Percentiles rank a stretch among this genome's conserved stretches.
phyloP scores from a whole-genome alignment of 2,113 vertebrate genomes.

The Aegithalos caudatus region DNA sequence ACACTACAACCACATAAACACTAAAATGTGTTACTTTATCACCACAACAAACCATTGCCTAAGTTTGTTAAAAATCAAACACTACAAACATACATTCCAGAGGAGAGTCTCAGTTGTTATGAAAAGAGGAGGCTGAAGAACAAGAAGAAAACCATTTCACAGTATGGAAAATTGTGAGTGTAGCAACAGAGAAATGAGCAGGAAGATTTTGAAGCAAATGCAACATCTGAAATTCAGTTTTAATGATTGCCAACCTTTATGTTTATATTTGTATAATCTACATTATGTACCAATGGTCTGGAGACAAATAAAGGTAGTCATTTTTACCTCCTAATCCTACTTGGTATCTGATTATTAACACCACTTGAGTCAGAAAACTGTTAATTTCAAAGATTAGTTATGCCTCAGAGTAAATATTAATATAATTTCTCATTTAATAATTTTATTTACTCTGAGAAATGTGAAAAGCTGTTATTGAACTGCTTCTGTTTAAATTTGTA shows the following conservation, averaged over 20 bases:
- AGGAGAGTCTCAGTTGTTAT: neutral
- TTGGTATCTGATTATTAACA: neutral
- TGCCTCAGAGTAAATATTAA: conserved; percentile 16
- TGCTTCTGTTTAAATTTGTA: neutral
- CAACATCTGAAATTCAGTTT: neutral
- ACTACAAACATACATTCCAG: neutral
- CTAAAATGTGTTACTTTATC: neutral
- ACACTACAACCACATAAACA: neutral
- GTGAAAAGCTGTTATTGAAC: neutral
- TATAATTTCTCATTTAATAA: neutral
- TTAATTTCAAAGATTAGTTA: neutral
- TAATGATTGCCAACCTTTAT: neutral
- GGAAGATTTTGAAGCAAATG: neutral
- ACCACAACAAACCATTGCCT: neutral
- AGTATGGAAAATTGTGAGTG: neutral
- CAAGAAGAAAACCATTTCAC: neutral
- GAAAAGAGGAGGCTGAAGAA: neutral
- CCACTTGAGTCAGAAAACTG: neutral
- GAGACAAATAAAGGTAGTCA: neutral
- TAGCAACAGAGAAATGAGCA: neutral
- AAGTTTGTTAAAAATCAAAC: neutral
- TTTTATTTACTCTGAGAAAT: conserved; percentile 17
- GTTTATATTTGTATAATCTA: neutral
- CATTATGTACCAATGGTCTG: neutral
- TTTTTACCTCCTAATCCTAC: neutral